Percentiles rank a stretch among this genome's conserved stretches.
Evolutionary conservation across 2,797 vertebrate genomes (phyloP).

Genomic region (Chaetophractus vellerosus): DNA sequence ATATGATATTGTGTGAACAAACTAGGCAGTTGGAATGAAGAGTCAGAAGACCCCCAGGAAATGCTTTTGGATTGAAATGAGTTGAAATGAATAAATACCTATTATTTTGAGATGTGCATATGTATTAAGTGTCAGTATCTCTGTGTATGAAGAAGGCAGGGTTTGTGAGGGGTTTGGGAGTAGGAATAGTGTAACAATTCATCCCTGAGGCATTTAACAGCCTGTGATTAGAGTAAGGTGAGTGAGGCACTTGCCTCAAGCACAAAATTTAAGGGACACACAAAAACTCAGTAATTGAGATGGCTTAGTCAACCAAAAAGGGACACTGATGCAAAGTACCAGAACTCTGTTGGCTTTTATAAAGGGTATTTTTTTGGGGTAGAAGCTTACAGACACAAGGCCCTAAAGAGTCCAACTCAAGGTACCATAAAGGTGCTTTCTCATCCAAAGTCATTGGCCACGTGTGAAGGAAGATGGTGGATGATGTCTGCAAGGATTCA

Average conservation of each 20-base stretch:
- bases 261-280: not conserved
- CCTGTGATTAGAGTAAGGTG: not conserved
- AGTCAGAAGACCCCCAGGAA: not conserved
- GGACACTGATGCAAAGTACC: no score
- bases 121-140: not conserved
- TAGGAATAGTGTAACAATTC: not conserved
- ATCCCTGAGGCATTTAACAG: not conserved
- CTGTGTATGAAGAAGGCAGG: not conserved
- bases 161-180: not conserved
- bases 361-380: no score
- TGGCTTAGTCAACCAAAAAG: no score
- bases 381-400: no score
- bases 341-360: no score
- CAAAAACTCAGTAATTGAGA: not conserved
- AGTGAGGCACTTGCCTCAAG: not conserved
- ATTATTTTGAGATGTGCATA: not conserved
- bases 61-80: not conserved
- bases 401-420: no score
- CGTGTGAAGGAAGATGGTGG: no score
- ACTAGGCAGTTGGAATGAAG: not conserved
- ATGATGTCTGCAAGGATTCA: no score
- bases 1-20: accelerated
- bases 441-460: no score
- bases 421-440: no score
- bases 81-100: not conserved